A percentile compares a stretch with the other conserved stretches of the same genome.
Conservation (phyloP, 2,113 vertebrate genomes). For the Pelecanoides urinatrix region DNA sequence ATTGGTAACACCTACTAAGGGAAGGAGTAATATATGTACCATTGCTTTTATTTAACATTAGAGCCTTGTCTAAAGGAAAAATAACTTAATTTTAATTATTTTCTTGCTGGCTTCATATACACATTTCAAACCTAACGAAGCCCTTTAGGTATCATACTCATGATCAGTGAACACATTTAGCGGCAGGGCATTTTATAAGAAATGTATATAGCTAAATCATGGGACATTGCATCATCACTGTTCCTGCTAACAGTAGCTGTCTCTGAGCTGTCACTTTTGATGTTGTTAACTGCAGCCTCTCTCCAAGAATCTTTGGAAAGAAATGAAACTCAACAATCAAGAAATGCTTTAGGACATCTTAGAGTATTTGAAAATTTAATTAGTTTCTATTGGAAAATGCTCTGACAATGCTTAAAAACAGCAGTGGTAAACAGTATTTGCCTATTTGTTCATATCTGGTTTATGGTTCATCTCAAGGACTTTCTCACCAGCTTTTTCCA, state of each 20-base stretch:
- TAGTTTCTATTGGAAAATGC: background rate
- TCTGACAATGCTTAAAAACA: background rate
- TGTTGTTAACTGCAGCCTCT: background rate
- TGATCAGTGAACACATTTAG: background rate
- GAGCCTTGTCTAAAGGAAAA: background rate
- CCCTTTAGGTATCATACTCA: background rate
- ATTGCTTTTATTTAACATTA: background rate
- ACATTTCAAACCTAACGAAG: background rate
- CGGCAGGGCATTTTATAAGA: background rate
- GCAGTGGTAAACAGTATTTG: background rate
- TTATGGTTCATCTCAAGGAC: background rate
- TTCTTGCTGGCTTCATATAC: background rate
- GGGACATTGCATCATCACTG: background rate
- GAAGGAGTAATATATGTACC: background rate
- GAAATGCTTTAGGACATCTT: background rate
- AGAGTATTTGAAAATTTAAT: background rate
- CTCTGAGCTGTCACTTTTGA: background rate
- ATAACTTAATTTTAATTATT: background rate
- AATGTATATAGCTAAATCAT: background rate
- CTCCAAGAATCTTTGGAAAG: background rate
- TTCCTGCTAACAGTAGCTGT: background rate
- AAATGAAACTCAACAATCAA: background rate
- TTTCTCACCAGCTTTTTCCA: background rate
- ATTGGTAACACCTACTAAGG: background rate
- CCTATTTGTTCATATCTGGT: background rate